Evolutionary conservation across 2,888 invertebrate species (phyloP), one percentile per base, ranked within the genome.

Genomic region (Augiades crinisus): DNA sequence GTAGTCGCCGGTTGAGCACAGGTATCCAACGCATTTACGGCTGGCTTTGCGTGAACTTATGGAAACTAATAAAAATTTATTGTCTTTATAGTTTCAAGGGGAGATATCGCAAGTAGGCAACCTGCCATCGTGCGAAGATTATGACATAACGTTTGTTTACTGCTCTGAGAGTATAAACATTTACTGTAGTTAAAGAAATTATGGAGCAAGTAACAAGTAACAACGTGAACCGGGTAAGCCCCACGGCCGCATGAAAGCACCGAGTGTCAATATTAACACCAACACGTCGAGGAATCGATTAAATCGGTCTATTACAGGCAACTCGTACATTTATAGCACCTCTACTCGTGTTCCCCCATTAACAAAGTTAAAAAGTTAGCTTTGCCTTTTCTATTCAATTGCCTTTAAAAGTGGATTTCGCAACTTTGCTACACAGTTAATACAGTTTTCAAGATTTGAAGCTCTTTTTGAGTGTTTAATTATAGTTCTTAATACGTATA

Each of bases 51-150:
- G 68, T 72, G 64, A 71, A 67, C 60, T 65, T 27, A 6, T 66
- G 57, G 62, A 60, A 64, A 61, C 70, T 79, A 81, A 79, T 82
- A 80, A 79, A 80, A 58, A 68, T 72, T 68, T 78, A 77, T 77
- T 81, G 67, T 84, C 71, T 81, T 88, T 87, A 80, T 87, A 83
- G 86, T 87, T 81, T 86, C 81, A 81, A 85, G 87, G 41, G 47
- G 82, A 81, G 81, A 82, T 72, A 71, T 79, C 78, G 76, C 79
- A 70, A 70, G 77, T 75, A 77, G 69, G 75, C 76, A 72, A 74
- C 78, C 65, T 64, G 68, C 72, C 77, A 59, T 65, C 82, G 78
- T 65, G 64, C 57, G 79, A 78, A 79, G 78, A 81, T 73, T 80
- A 83, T 86, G 82, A 75, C 68, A 81, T 81, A 82, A 63, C 67